Evolutionary conservation across 2,888 invertebrate species (phyloP), one percentile per base, ranked within the genome.

Genomic region (Mimachlamys varia): DNA sequence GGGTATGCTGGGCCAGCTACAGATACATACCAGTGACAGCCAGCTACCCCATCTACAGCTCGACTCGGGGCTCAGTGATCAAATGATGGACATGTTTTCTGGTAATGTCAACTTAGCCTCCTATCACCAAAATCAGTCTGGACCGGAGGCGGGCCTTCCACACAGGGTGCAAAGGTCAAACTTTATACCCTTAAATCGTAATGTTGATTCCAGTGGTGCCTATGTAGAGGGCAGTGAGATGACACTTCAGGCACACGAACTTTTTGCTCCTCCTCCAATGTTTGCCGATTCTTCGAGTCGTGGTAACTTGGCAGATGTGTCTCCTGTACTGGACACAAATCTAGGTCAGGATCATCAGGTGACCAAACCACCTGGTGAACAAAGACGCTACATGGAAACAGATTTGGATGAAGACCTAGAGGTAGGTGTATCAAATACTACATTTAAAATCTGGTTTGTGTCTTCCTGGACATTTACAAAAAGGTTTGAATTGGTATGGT

Each of bases 1-100:
- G 90, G 94, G 94, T 62, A 93, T 92, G 44, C 91, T 93, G 87
- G 93, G 93, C 2, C 93, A 93, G 89, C 89, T 95, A 76, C 94
- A 95, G 62, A 92, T 93, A 17, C 93, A 94, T 58, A 76, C 89
- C 17, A 91, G 90, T 89, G 92, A 91, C n/a, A 58, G 89, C 88
- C 91, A 89, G 37, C 62, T 90, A 33, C 90, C 88, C 38, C 90
- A 90, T 2, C 62, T 88, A 50, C 53, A 89, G 58, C 87, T 88
- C 55, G 88, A 88, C 50, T 37, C 87, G 55, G 89, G 88, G 37
- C 62, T 89, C 62, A 89, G 49, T 90, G 38, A 44, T 55, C 55
- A 76, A n/a, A n/a, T 89, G 87, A 87, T 89, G 87, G 90, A 90
- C 53, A 87, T 89, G n/a, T 88, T 90, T 27, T 87, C 90, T 38